These are phyloP conservation scores for Trachelus iudaicus DNA, from an alignment of 2,888 invertebrate genomes.

Conservation along the genomic window DNA sequence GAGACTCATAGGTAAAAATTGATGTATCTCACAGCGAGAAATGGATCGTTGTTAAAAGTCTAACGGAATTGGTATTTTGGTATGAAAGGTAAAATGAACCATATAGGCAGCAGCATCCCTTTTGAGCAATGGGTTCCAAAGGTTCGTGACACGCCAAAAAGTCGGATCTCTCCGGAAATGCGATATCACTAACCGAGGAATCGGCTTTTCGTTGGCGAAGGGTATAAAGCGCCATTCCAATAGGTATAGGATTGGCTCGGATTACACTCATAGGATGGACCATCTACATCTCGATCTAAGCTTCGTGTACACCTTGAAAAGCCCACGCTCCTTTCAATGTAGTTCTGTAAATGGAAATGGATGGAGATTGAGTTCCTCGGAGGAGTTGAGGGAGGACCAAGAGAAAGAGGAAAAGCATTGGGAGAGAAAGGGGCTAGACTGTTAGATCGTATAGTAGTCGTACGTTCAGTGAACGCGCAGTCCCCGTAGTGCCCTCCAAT, in stretches of 20 bases:
- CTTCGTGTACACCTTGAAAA: constrained; percentile 13
- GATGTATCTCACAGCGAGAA: background rate
- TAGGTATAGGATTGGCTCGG: constrained; percentile 24
- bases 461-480: constrained; percentile 8
- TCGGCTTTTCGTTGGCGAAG: constrained; percentile 1
- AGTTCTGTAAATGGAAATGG: constrained; percentile 42
- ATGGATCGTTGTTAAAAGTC: background rate
- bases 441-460: background rate
- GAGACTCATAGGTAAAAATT: background rate
- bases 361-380: constrained; percentile 41
- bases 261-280: constrained; percentile 28
- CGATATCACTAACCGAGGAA: constrained; percentile 1
- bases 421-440: constrained; percentile 30
- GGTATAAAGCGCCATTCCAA: background rate
- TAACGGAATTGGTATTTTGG: background rate
- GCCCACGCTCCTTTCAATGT: constrained; percentile 29
- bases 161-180: background rate
- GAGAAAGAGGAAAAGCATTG: background rate
- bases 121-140: background rate
- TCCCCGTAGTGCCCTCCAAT: constrained; percentile 34
- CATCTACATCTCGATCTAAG: constrained; percentile 29
- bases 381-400: constrained; percentile 13
- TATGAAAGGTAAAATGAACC: background rate
- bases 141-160: background rate
- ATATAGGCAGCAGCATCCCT: background rate